A percentile compares a stretch with the other conserved stretches of the same genome.
phyloP scores from a whole-genome alignment of 2,888 invertebrate species.

The Nomada goodeniana region DNA sequence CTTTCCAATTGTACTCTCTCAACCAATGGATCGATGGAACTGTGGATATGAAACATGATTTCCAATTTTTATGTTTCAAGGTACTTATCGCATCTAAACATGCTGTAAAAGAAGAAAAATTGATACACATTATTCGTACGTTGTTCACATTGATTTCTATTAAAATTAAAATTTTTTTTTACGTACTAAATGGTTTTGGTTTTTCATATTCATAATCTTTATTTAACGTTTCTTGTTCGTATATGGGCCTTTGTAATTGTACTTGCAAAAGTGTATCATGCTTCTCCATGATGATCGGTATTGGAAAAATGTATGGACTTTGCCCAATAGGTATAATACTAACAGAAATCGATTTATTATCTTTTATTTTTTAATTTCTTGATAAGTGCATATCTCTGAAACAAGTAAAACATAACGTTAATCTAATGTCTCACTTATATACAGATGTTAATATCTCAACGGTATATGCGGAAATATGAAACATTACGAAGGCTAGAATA shows the following conservation, averaged over 20 bases:
- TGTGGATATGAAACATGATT: constrained; percentile 74
- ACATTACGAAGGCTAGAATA: not conserved
- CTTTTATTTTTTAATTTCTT: not conserved
- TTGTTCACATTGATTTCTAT: constrained; percentile 5
- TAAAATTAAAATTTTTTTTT: not conserved
- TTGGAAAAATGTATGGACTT: not conserved
- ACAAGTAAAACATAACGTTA: constrained; percentile 9
- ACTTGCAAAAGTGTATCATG: constrained; percentile 57
- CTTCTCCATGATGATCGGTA: constrained; percentile 57
- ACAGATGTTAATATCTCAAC: not conserved
- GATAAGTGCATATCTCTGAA: constrained; percentile 3
- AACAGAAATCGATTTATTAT: not conserved
- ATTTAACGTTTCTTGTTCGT: constrained; percentile 85
- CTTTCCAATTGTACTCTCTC: constrained; percentile 87
- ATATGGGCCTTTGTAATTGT: constrained; percentile 85
- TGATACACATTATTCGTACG: not conserved
- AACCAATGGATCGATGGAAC: constrained; percentile 88
- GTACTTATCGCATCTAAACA: constrained; percentile 50
- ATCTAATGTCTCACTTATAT: too few relatives aligned
- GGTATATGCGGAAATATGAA: not conserved
- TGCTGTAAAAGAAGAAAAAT: constrained; percentile 55
- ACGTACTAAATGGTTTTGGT: constrained; percentile 82
- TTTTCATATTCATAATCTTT: constrained; percentile 84
- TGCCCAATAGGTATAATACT: not conserved
- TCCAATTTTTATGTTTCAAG: constrained; percentile 71